These are phyloP conservation scores for Cassiopea xamachana DNA, from an alignment of 30 jellyfish, hydroid and myxozoan genomes.

Conservation along the genomic window DNA sequence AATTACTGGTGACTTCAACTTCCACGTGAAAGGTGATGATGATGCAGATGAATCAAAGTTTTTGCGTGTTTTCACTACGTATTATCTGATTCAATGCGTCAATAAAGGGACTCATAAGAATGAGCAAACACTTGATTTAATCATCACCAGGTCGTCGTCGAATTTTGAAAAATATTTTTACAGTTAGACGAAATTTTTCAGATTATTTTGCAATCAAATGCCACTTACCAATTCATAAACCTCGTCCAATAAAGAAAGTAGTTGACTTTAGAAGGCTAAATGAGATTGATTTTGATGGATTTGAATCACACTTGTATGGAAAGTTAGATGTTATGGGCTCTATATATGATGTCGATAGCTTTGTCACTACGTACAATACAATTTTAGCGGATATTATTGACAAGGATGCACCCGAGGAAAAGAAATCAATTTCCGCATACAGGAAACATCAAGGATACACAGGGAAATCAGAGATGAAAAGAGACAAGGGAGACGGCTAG, in stretches of 20 bases:
- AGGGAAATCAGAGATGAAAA: too few relatives aligned
- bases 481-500: slow-evolving; percentile 44
- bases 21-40: slow-evolving; percentile 30
- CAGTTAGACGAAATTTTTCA: slow-evolving; percentile 37
- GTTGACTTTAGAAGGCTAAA: too few relatives aligned
- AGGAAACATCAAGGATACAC: background rate
- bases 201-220: slow-evolving; percentile 34
- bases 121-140: slow-evolving; percentile 46
- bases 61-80: slow-evolving; percentile 8
- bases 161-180: slow-evolving; percentile 5
- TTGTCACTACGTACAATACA: slow-evolving; percentile 44
- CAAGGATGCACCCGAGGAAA: slow-evolving; percentile 58
- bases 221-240: too few relatives aligned
- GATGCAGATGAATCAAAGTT: slow-evolving; percentile 50
- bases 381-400: slow-evolving; percentile 42
- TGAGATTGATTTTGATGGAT: background rate
- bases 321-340: background rate
- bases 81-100: slow-evolving; percentile 49
- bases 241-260: too few relatives aligned
- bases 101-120: slow-evolving; percentile 45
- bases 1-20: slow-evolving; percentile 45
- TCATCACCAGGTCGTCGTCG: slow-evolving; percentile 5
- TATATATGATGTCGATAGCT: slow-evolving; percentile 20
- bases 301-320: slow-evolving; percentile 26
- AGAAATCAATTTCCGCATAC: slow-evolving; percentile 29